Base-by-base conservation (phyloP, 1,140 invertebrate species). In the Leptestheria dahalacensis region DNA sequence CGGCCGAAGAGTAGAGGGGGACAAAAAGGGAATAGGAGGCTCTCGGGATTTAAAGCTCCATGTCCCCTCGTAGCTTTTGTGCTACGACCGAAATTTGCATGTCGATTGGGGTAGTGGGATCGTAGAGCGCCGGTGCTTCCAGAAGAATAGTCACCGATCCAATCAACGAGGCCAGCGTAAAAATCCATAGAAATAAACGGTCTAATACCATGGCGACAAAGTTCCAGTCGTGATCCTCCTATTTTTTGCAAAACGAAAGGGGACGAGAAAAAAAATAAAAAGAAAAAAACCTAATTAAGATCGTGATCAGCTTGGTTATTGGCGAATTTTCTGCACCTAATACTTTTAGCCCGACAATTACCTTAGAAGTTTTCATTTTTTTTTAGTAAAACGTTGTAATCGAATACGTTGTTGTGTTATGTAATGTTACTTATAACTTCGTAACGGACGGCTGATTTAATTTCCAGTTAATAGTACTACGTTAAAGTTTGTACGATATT, bases 171-270 rank as follows among this genome's bases (percentile, higher is more conserved):
- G 91, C 85, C 62, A 92, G 87, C 51, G 83, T 82, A 74, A 99
- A 99, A 21, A 99, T 85, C 84, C 89, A 96, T 0, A 99, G 80
- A 70, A 99, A 96, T 1, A 99, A 76, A 21, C 96, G 80, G 72
- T 99, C 96, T 61, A 99, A 78, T 0, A 99, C 95, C 92, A 98
- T 98, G 18, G 96, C 95, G 3, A 98, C 93, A 71, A 97, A 99
- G 54, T 93, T 94, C 96, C 96, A 99, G 70, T 98, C 96, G 78
- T 93, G 88, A 75, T 94, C 90, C 71, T 93, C 88, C 90, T 94
- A 72, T 62, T n/a, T n/a, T n/a, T 72, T 46, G 50, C 57, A 52
- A 63, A 54, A 57, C 18, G 51, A 18, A 49, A 58, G 33, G 55
- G 29, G 50, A 10, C 47, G 18, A 48, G 51, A 50, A 23, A 23